phyloP scores from a whole-genome alignment of 1,140 invertebrate genomes.

The Diachasma alloeum region DNA sequence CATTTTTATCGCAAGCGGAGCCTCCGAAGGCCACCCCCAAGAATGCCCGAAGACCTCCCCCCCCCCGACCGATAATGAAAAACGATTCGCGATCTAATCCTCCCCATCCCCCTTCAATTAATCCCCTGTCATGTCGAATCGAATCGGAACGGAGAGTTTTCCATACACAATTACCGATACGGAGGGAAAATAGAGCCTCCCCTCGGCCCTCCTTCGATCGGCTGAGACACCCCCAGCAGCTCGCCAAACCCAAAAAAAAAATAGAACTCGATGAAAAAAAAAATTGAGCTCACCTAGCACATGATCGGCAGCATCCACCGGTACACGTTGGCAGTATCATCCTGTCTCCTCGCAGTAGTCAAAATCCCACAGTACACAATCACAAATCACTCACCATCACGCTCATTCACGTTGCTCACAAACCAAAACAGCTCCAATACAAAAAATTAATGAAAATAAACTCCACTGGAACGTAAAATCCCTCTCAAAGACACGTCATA shows the following conservation, averaged over 20 bases:
- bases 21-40: too few species aligned
- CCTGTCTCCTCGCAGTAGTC: neutral
- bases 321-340: constrained; percentile 5
- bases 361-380: neutral
- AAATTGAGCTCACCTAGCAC: neutral
- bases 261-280: neutral
- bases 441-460: neutral
- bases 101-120: too few species aligned
- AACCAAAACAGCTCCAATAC: neutral
- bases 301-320: neutral
- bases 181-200: too few species aligned
- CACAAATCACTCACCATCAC: neutral
- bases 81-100: too few species aligned
- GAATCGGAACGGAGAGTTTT: too few species aligned
- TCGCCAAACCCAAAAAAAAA: neutral
- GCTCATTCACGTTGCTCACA: neutral
- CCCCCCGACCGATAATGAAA: too few species aligned
- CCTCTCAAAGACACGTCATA: neutral
- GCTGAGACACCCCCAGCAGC: neutral
- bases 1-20: too few species aligned
- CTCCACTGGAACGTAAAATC: neutral
- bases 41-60: too few species aligned
- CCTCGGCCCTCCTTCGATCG: too few species aligned
- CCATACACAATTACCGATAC: too few species aligned
- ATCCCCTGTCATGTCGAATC: too few species aligned